These are phyloP conservation scores for Chlamydotis undulata DNA, from an alignment of 2,113 vertebrate genomes.

Conservation along the genomic window DNA sequence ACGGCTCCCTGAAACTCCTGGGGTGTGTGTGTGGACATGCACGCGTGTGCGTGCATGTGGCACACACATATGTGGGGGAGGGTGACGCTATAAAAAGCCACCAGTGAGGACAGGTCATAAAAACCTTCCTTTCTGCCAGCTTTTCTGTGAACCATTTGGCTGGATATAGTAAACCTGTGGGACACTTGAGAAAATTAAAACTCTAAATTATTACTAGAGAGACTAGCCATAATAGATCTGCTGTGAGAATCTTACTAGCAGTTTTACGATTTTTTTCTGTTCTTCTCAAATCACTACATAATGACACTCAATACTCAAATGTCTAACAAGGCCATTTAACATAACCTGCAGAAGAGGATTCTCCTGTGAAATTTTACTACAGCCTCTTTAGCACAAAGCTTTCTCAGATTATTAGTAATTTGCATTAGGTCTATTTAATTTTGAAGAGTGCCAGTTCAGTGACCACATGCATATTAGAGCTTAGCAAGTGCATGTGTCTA, in stretches of 20 bases:
- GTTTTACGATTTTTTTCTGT: constrained; percentile 60
- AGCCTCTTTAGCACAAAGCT: constrained; percentile 63
- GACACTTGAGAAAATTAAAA: constrained; percentile 69
- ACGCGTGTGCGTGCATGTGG: fast-evolving
- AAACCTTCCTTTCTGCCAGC: constrained; percentile 39
- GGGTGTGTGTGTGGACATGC: background rate
- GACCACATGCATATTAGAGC: constrained; percentile 47
- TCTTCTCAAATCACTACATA: constrained; percentile 62
- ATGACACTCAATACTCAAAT: constrained; percentile 64
- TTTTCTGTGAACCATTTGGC: constrained; percentile 33
- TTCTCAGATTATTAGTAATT: constrained; percentile 62
- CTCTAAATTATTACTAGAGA: constrained; percentile 64
- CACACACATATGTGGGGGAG: background rate
- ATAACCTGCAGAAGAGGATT: constrained; percentile 52
- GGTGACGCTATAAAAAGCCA: background rate
- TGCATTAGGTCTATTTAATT: constrained; percentile 64
- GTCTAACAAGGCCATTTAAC: constrained; percentile 63
- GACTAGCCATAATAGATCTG: constrained; percentile 60
- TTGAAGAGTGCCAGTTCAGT: constrained; percentile 57
- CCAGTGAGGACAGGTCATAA: constrained; percentile 18
- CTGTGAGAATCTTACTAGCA: constrained; percentile 47
- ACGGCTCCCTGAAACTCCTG: background rate
- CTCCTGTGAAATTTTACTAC: constrained; percentile 66
- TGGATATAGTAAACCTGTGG: constrained; percentile 60
- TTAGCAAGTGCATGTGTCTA: constrained; percentile 39